Evolutionary conservation across 2,888 invertebrate genomes (phyloP).

Genomic region (Lycia hirtaria): DNA sequence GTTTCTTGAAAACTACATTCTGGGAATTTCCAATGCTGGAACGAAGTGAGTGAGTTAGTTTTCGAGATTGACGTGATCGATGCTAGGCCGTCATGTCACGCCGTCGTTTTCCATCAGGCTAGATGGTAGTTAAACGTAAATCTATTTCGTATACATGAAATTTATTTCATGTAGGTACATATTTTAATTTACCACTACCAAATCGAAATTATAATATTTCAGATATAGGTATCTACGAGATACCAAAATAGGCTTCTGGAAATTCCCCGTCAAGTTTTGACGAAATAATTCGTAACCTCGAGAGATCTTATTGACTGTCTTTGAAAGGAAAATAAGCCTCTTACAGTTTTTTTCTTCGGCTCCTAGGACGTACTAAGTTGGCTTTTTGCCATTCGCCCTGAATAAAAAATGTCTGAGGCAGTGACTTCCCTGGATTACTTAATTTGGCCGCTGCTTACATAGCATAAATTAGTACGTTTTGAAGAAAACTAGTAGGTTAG

Average conservation of each 20-base stretch:
- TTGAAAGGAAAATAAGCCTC: conserved; percentile 41
- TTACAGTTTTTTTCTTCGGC: conserved; percentile 36
- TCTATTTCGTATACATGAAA: no score
- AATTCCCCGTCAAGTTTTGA: conserved; percentile 9
- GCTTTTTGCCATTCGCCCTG: conserved; percentile 30
- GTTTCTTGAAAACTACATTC: no score
- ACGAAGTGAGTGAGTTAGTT: no score
- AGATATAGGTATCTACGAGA: neutral
- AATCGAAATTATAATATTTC: no score
- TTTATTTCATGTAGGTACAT: no score
- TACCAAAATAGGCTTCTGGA: neutral
- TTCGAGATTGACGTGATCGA: no score
- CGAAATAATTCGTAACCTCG: conserved; percentile 31
- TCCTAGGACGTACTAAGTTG: conserved; percentile 32
- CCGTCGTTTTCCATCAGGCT: no score
- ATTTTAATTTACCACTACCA: no score
- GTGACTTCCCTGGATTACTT: conserved; percentile 26
- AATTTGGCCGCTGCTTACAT: neutral
- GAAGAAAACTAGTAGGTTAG: no score
- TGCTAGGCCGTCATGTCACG: no score
- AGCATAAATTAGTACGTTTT: neutral
- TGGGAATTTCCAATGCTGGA: no score
- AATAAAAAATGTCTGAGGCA: conserved; percentile 30
- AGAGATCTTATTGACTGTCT: conserved; percentile 30
- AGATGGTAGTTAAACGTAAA: no score